Base-by-base conservation (phyloP, 2,113 vertebrate genomes). In the Psittacula cyanocephala region DNA sequence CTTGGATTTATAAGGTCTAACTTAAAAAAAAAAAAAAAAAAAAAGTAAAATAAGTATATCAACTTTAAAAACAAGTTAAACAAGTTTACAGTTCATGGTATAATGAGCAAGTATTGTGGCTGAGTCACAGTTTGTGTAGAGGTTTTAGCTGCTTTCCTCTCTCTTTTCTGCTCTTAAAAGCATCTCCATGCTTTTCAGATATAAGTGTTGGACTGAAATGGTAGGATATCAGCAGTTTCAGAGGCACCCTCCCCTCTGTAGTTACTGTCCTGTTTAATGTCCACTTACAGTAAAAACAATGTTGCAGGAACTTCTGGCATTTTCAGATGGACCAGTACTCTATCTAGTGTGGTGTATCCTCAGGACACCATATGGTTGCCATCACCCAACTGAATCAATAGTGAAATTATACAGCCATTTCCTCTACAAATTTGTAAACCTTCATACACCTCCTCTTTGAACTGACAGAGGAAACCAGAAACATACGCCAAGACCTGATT, bases 381-480 rank as follows among this genome's bases (percentile, higher is more conserved):
- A 62, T 95, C 78, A 85, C 59, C 88, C 59, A 53, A 5, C 53
- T 6, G 3, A 87, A 93, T 82, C 62, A 74, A 60, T 60, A 85
- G 76, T 90, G 87, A 88, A 96, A 82, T 93, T 94, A 84, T 41
- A 46, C 75, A 94, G 59, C 72, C 43, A 47, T 91, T 95, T 97
- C 93, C 81, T 91, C 72, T 94, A 59, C 90, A 87, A 89, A 95
- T 93, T 63, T 71, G 77, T 76, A 72, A 83, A 91, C 65, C 78
- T 91, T 27, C 43, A 29, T 92, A 70, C 52, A 22, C 1, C 0
- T 88, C 71, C 18, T 62, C 60, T 88, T 82, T 19, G 2, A 81
- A 86, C 72, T 78, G 88, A 22, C 59, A 70, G 91, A 76, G 69
- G 64, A 86, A 94, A 89, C 39, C 47, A 91, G 82, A 79, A 95